Evolutionary conservation across 1,140 invertebrate genomes (phyloP).

Genomic region (Drosophila pandora): DNA sequence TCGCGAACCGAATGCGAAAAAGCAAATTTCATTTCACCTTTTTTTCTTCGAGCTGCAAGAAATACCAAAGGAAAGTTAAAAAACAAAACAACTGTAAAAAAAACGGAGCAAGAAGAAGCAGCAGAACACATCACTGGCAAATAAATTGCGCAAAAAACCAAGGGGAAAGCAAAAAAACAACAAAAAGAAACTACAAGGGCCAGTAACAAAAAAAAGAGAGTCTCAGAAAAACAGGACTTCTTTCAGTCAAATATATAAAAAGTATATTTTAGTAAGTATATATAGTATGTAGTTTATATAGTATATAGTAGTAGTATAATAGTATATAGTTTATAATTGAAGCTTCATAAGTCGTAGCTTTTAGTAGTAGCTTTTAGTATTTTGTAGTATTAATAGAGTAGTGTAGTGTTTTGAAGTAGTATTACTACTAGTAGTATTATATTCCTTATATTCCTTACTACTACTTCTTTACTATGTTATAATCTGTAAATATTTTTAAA

Average conservation of each 20-base stretch:
- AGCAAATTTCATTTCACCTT: conserved; percentile 56
- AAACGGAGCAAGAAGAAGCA: conserved; percentile 29
- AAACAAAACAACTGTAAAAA: conserved; percentile 24
- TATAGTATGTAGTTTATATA: neutral
- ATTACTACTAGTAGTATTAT: no score
- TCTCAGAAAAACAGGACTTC: conserved; percentile 25
- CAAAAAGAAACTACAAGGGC: neutral
- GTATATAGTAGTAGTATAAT: no score
- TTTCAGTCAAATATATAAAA: conserved; percentile 23
- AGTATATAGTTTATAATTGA: no score
- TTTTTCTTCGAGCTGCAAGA: conserved; percentile 47
- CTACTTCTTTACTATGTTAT: no score
- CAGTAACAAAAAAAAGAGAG: conserved; percentile 5
- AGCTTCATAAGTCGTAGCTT: no score
- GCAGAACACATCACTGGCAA: conserved; percentile 53
- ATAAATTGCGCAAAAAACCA: conserved; percentile 59
- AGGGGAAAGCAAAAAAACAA: conserved; percentile 21
- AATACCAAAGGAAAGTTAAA: conserved; percentile 41
- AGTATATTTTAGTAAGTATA: conserved; percentile 11
- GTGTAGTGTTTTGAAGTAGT: no score
- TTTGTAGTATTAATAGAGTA: no score
- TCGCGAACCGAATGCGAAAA: conserved; percentile 17
- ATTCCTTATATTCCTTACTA: no score
- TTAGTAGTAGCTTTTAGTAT: no score
- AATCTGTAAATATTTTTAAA: no score